These are phyloP conservation scores for Ficedula albicollis DNA, from an alignment of 2,797 vertebrate genomes.

Conservation along the genomic window DNA sequence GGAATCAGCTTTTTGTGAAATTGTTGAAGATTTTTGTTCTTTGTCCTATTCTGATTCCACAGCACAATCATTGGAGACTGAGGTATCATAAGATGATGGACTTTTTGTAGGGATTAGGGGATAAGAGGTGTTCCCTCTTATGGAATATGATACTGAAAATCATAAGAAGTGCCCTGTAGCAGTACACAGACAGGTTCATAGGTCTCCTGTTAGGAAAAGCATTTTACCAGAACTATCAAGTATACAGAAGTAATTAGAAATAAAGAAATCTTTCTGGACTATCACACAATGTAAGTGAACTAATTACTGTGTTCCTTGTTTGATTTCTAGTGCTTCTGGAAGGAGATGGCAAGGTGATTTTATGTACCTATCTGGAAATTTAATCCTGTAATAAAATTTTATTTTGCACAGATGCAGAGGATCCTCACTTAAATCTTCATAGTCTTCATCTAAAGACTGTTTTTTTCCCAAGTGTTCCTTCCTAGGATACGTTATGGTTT, in stretches of 20 bases:
- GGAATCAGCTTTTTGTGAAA: background rate
- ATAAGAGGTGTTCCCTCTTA: background rate
- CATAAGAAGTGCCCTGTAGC: background rate
- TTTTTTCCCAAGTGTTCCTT: background rate
- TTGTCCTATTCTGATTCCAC: background rate
- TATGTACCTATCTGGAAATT: background rate
- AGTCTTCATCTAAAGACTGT: background rate
- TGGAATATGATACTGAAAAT: background rate
- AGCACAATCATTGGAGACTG: background rate
- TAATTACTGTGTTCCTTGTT: background rate
- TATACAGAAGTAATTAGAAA: background rate
- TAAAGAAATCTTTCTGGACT: background rate
- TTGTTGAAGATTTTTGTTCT: background rate
- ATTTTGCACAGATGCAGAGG: background rate
- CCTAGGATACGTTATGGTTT: background rate
- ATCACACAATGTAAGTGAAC: background rate
- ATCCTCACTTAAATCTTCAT: background rate
- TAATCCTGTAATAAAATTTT: background rate
- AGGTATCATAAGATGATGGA: background rate
- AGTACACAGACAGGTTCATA: accelerated
- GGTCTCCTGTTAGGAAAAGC: background rate
- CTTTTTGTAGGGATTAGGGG: background rate
- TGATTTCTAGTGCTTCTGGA: background rate
- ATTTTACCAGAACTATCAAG: background rate
- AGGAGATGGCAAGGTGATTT: background rate